These are phyloP conservation scores for Ctenicera cuprea DNA, from an alignment of 2,888 invertebrate genomes.

Conservation along the genomic window DNA sequence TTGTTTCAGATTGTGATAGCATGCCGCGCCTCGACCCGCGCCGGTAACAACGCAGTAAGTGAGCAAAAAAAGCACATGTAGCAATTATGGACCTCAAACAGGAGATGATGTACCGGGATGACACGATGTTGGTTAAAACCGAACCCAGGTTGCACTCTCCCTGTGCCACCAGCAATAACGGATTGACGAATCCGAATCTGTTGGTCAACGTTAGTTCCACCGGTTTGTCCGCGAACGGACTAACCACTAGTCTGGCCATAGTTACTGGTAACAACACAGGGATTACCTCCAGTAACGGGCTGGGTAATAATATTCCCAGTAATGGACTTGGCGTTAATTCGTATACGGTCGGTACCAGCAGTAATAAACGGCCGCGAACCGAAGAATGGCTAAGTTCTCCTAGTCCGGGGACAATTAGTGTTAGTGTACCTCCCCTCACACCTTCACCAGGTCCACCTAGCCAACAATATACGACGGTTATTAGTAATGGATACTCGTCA, in stretches of 20 bases:
- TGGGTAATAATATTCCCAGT: constrained; percentile 48
- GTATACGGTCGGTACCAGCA: constrained; percentile 48
- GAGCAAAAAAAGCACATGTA: constrained; percentile 59
- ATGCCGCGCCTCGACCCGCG: constrained; percentile 68
- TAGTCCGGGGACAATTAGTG: constrained; percentile 75
- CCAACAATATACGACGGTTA: constrained; percentile 73
- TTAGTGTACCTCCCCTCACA: constrained; percentile 79
- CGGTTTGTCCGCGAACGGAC: constrained; percentile 62
- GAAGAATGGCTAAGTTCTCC: constrained; percentile 81
- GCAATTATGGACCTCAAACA: constrained; percentile 78
- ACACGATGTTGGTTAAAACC: constrained; percentile 72
- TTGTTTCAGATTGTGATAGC: constrained; percentile 69
- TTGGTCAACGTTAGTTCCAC: constrained; percentile 56
- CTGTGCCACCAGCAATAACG: constrained; percentile 60
- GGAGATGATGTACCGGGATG: constrained; percentile 78
- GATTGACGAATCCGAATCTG: constrained; percentile 61
- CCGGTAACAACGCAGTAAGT: constrained; percentile 63
- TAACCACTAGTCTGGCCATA: constrained; percentile 63
- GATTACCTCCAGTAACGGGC: constrained; percentile 61
- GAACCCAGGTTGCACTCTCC: constrained; percentile 70
- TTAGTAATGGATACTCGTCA: constrained; percentile 88
- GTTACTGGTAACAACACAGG: constrained; percentile 53
- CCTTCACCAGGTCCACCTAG: constrained; percentile 79
- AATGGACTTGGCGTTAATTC: constrained; percentile 58
- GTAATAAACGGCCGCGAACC: constrained; percentile 67